Evolutionary conservation across 1,140 invertebrate genomes (phyloP), one percentile per base, ranked within the genome.

Genomic region (Drosophila sucinea): DNA sequence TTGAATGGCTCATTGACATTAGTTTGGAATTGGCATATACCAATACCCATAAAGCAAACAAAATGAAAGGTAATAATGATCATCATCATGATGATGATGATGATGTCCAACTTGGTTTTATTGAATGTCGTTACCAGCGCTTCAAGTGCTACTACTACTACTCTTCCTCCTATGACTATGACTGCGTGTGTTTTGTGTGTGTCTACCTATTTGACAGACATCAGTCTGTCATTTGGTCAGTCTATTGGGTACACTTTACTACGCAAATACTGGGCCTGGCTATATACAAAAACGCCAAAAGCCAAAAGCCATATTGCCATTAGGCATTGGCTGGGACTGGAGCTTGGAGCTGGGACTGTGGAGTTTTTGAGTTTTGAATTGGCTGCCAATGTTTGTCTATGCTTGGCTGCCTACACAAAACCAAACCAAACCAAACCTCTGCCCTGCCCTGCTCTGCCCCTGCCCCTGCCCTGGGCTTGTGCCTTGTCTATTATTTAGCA

Each of bases 401-500:
- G 81, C 77, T 79, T 81, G 41, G 51, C 78, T 81, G 70, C 67
- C 67, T 80, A 71, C 71, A 74, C 78, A 60, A 60, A 75, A 72
- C 51, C 71, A 75, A 62, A 65, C 44, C 44, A 27, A 38, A 11
- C 35, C 35, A 38, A 38, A 38, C 61, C 70, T 25, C 63, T 32
- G 33, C 47, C 32, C 29, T 30, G 0, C 27, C 23, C 10, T 0
- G 10, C 47, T 23, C 4, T 23, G 17, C 17, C 17, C 17, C 4
- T 23, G 17, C 17, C 17, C 17, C 17, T 17, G 17, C 10, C 11
- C 63, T 27, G 33, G 27, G 33, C 60, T 27, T 51, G 51, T 71
- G 79, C 74, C 80, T 77, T 78, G 57, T 79, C 84, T 89, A 89
- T 89, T 89, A 89, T 89, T 89, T 89, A 89, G 84, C 84, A 89